Conservation (phyloP, 2,797 vertebrate genomes). For the Dryobates pubescens region DNA sequence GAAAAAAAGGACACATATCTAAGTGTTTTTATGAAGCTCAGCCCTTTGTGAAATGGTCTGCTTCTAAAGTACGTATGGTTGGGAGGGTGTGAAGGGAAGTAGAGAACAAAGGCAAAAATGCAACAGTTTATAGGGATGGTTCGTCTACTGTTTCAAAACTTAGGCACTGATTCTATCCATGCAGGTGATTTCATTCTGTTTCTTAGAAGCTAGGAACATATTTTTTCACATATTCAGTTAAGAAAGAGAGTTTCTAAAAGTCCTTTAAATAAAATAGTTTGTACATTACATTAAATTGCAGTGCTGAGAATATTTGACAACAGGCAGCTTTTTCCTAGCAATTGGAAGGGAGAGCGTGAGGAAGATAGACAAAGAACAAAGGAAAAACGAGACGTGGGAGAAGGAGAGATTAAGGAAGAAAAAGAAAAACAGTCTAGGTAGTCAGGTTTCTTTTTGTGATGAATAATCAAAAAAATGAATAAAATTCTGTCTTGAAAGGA, state of each 20-base stretch:
- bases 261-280: not conserved
- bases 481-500: not conserved
- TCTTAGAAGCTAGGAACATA: not conserved
- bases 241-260: not conserved
- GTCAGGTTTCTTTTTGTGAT: not conserved
- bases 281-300: not conserved
- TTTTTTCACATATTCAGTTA: not conserved
- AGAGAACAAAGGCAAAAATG: constrained; percentile 5
- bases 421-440: not conserved
- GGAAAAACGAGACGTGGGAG: not conserved
- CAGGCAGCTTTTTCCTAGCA: not conserved
- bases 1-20: not conserved
- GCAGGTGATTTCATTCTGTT: not conserved
- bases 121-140: not conserved
- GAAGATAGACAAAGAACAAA: constrained; percentile 42
- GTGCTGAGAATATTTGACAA: not conserved
- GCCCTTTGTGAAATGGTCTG: not conserved
- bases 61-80: not conserved
- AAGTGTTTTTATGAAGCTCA: constrained; percentile 33
- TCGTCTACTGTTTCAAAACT: not conserved
- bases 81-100: not conserved
- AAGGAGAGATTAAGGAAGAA: not conserved
- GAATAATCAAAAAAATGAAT: constrained; percentile 9
- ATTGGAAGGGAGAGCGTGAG: not conserved
- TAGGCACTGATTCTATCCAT: not conserved